Conservation (phyloP, 2,797 vertebrate species). For the Enteromius afrohamiltoni region DNA sequence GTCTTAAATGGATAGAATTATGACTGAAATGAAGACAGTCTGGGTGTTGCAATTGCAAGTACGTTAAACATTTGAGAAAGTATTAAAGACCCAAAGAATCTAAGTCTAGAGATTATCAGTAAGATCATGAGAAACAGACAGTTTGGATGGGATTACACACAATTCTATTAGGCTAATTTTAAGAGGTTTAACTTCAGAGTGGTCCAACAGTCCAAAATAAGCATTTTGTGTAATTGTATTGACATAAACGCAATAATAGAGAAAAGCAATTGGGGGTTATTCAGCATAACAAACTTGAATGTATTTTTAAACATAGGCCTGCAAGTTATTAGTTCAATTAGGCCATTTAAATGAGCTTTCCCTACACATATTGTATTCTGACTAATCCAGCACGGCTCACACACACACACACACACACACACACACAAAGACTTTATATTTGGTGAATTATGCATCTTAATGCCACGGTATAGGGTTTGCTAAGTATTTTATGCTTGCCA, state of each 20-base stretch:
- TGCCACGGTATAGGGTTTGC: background rate
- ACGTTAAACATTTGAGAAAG: slow-evolving; percentile 17
- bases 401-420: background rate
- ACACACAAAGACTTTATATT: background rate
- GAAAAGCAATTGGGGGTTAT: background rate
- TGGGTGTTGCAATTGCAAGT: background rate
- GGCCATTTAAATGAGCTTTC: background rate
- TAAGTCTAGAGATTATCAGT: background rate
- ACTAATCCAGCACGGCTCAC: background rate
- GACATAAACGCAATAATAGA: slow-evolving; percentile 27
- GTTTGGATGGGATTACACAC: slow-evolving; percentile 5
- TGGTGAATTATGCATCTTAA: background rate
- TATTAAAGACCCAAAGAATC: background rate
- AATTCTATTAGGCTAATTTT: slow-evolving; percentile 26
- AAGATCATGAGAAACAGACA: slow-evolving; percentile 3
- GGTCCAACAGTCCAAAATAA: slow-evolving; percentile 41
- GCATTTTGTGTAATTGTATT: slow-evolving; percentile 46
- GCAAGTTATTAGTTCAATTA: background rate
- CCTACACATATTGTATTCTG: background rate
- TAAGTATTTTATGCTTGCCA: background rate
- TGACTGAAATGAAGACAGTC: background rate
- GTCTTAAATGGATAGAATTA: background rate
- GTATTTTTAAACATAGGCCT: background rate
- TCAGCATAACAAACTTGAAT: background rate
- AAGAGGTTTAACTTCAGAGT: slow-evolving; percentile 18